phyloP scores from a whole-genome alignment of 2,113 vertebrate genomes.

The Tachysurus fulvidraco region DNA sequence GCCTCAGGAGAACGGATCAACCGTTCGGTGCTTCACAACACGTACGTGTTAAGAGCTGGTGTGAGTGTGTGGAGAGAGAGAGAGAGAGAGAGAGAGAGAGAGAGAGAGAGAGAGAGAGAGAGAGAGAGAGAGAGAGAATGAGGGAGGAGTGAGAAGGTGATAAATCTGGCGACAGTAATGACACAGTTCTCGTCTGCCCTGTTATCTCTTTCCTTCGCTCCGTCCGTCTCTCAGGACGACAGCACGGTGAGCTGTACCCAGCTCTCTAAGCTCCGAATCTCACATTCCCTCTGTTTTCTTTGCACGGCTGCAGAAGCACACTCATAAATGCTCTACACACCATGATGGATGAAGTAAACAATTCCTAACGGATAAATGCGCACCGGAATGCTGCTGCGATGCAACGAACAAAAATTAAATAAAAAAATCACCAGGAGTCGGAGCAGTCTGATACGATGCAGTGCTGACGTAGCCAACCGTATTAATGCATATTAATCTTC shows the following conservation, averaged over 20 bases:
- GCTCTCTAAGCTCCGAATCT: background rate
- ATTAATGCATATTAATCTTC: constrained; percentile 56
- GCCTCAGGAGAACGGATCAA: constrained; percentile 50
- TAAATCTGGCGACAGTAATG: constrained; percentile 49
- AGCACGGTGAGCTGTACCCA: background rate
- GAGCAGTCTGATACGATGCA: constrained; percentile 26
- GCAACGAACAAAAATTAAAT: background rate
- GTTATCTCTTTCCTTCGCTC: constrained; percentile 22
- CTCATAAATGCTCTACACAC: background rate
- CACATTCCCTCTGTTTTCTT: background rate
- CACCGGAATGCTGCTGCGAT: background rate
- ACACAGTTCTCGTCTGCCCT: constrained; percentile 54
- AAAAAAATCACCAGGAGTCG: background rate
- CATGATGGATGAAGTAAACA: constrained; percentile 14
- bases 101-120: constrained; percentile 21
- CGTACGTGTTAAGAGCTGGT: background rate
- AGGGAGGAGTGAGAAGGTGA: constrained; percentile 51
- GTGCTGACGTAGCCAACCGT: constrained; percentile 22
- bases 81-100: constrained; percentile 39
- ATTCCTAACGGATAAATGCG: constrained; percentile 5
- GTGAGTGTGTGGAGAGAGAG: constrained; percentile 24
- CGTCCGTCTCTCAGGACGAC: background rate
- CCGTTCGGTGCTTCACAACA: constrained; percentile 63
- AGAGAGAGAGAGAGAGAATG: constrained; percentile 43
- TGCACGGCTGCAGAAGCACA: background rate